Conservation (phyloP, 2,113 vertebrate species). For the Galeopterus variegatus region DNA sequence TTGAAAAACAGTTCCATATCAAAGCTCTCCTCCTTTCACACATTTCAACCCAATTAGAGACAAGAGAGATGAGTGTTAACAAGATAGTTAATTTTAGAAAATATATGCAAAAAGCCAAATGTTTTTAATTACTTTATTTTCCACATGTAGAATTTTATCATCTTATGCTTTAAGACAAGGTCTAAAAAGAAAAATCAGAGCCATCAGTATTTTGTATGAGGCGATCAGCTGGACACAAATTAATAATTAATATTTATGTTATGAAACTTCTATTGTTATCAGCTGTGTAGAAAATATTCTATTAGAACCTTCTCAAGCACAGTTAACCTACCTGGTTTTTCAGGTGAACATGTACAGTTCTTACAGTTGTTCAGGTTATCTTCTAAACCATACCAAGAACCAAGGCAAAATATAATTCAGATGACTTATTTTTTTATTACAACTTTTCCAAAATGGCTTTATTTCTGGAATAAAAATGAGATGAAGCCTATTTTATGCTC, state of each 20-base stretch:
- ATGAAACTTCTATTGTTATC: conserved; percentile 51
- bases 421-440: neutral
- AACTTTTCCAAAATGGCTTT: neutral
- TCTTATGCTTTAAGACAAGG: conserved; percentile 86
- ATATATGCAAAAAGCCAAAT: conserved; percentile 92
- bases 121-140: conserved; percentile 93
- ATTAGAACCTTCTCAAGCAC: neutral
- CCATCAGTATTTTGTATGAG: conserved; percentile 70
- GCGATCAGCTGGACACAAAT: conserved; percentile 77
- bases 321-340: neutral
- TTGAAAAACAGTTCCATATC: conserved; percentile 87
- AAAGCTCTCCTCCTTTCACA: conserved; percentile 90
- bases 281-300: conserved; percentile 49
- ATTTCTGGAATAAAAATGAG: conserved; percentile 41
- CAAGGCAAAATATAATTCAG: neutral
- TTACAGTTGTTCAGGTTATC: neutral
- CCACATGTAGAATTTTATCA: conserved; percentile 88
- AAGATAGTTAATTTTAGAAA: conserved; percentile 92
- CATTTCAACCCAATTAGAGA: conserved; percentile 93
- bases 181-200: conserved; percentile 84
- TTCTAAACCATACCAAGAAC: neutral
- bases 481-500: neutral
- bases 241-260: conserved; percentile 77
- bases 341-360: neutral
- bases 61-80: conserved; percentile 92